Evolutionary conservation across 2,113 vertebrate species (phyloP).

Genomic region (Polyodon spathula): DNA sequence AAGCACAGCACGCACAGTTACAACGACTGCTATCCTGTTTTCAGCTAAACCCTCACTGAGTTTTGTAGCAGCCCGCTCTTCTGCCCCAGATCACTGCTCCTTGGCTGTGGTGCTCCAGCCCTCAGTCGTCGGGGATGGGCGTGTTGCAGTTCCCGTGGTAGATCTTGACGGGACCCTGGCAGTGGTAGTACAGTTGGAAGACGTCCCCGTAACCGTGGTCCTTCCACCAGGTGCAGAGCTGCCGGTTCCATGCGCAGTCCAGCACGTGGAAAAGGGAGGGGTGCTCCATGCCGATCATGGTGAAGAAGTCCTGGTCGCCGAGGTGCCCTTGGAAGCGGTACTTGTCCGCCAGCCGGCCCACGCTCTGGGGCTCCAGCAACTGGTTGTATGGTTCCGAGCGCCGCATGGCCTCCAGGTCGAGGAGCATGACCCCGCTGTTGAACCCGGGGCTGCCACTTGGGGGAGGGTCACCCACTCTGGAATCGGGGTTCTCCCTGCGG

Average conservation of each 20-base stretch:
- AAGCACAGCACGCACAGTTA: too few relatives aligned
- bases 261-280: slow-evolving; percentile 78
- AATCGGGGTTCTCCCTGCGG: slow-evolving; percentile 80
- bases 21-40: too few relatives aligned
- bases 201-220: slow-evolving; percentile 85
- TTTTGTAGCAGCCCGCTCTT: not conserved
- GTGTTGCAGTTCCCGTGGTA: slow-evolving; percentile 96
- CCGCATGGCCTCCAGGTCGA: slow-evolving; percentile 82
- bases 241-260: slow-evolving; percentile 87
- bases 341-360: slow-evolving; percentile 71
- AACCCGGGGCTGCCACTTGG: slow-evolving; percentile 84
- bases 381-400: slow-evolving; percentile 73
- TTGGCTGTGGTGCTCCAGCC: too few relatives aligned
- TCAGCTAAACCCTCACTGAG: too few relatives aligned
- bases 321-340: slow-evolving; percentile 90
- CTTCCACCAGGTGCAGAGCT: slow-evolving; percentile 95
- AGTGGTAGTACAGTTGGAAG: slow-evolving; percentile 83
- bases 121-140: slow-evolving; percentile 73
- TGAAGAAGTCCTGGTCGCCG: slow-evolving; percentile 97
- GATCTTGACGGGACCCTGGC: slow-evolving; percentile 71
- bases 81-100: too few relatives aligned
- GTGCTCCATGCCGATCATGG: slow-evolving; percentile 93
- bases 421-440: slow-evolving; percentile 90
- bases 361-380: slow-evolving; percentile 64
- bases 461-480: slow-evolving; percentile 76